Base-by-base conservation (phyloP, 1,140 invertebrate genomes). In the Andricus grossulariae region DNA sequence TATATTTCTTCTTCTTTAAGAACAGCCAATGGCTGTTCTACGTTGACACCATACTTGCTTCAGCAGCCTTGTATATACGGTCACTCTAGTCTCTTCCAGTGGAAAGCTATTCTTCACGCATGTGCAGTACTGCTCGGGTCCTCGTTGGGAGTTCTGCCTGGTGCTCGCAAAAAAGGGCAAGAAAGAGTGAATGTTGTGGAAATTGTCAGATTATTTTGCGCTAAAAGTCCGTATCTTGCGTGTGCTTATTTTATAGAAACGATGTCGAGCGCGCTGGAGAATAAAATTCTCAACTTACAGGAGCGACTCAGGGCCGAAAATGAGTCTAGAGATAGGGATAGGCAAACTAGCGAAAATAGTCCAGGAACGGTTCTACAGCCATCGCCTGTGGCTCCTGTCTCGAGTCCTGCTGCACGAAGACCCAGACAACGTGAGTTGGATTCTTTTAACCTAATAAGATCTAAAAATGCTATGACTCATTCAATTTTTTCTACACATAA, bases 291-390 rank as follows among this genome's bases (percentile, higher is more conserved):
- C 82, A 93, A 93, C 80, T 88, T 95, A 81, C 93, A 95, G 89
- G 93, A 93, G 78, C 91, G 93, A 73, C 89, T 95, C 70, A 92
- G 92, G 84, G 93, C 93, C 50, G 94, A 95, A 91, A 94, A 94
- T 88, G 93, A 94, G 86, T 92, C 93, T 39, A 88, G 90, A 72
- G 92, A 92, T 71, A 88, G 92, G 82, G 92, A 92, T 76, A 87
- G 88, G 75, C 90, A 88, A 50, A 83, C 74, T 74, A 85, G 74
- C 79, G 88, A 88, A 79, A 77, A 86, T 82, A 80, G 75, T 71
- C 74, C 86, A 81, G 83, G 83, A 81, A 80, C 80, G 71, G 77
- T 82, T 21, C 18, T 88, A 66, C 87, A 86, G 71, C 79, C 85
- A 79, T 87, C 88, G 79, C 82, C 87, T 50, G 75, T 83, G 70